Evolutionary conservation across 64 coral and sea anemone genomes (phyloP).

Genomic region (Astreopora myriophthalma): DNA sequence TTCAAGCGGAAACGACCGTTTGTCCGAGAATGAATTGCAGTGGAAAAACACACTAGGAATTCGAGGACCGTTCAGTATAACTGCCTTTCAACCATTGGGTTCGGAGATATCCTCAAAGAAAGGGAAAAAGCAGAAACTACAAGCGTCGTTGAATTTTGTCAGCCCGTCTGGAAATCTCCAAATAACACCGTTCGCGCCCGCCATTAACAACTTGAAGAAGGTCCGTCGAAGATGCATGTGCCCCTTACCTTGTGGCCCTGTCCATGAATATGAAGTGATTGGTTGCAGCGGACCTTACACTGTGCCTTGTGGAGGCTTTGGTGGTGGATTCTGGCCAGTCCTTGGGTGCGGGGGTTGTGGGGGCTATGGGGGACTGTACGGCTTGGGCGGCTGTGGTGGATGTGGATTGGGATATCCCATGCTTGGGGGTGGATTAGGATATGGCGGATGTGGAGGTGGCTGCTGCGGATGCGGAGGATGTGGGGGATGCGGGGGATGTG

Average conservation of each 20-base stretch:
- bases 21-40: neutral
- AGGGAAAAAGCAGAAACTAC: neutral
- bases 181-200: conserved; percentile 14
- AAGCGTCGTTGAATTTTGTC: neutral
- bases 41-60: conserved; percentile 22
- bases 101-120: neutral
- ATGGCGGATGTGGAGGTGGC: neutral
- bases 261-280: conserved; percentile 23
- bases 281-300: conserved; percentile 26
- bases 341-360: too few relatives aligned
- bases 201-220: conserved; percentile 11
- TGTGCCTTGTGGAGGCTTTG: conserved; percentile 1
- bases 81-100: neutral
- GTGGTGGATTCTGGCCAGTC: too few relatives aligned
- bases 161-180: conserved; percentile 6
- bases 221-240: conserved; percentile 30
- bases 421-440: neutral
- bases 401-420: neutral
- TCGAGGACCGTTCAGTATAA: conserved; percentile 9
- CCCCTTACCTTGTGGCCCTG: conserved; percentile 14
- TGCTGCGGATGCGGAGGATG: neutral
- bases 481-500: neutral
- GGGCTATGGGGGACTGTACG: neutral
- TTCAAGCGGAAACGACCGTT: neutral
- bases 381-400: neutral